These are phyloP conservation scores for Sericinus montela DNA, from an alignment of 2,888 invertebrate species.

Conservation along the genomic window DNA sequence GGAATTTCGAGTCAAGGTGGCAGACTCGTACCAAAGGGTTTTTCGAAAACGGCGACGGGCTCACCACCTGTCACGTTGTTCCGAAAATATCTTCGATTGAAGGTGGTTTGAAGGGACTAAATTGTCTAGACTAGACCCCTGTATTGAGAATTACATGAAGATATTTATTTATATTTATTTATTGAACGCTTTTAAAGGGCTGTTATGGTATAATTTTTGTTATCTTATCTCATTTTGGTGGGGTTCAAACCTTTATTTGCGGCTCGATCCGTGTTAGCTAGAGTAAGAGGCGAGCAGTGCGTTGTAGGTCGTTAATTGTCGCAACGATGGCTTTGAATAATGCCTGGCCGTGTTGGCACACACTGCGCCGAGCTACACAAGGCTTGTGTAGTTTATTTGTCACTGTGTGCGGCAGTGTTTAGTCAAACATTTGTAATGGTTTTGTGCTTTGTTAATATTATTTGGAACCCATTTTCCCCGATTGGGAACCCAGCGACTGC, in stretches of 20 bases:
- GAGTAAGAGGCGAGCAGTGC: conserved; percentile 1
- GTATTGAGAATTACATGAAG: too few species aligned
- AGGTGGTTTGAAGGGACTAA: too few species aligned
- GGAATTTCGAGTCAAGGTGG: too few species aligned
- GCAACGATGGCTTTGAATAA: conserved; percentile 14
- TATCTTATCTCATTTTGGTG: not conserved
- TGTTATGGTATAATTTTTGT: not conserved
- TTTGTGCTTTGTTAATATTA: not conserved
- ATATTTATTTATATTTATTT: too few species aligned
- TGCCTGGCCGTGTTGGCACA: conserved; percentile 12
- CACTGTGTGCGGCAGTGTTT: not conserved
- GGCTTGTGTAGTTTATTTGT: conserved; percentile 4
- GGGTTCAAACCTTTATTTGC: not conserved
- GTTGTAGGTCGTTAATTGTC: conserved; percentile 12
- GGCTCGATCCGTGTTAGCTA: not conserved
- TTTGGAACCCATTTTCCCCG: too few species aligned
- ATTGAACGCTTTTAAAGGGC: too few species aligned
- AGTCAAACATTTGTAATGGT: not conserved
- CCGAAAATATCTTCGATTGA: too few species aligned
- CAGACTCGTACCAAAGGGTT: too few species aligned
- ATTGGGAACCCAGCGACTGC: too few species aligned
- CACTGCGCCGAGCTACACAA: not conserved
- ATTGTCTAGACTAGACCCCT: too few species aligned
- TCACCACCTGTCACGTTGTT: too few species aligned
- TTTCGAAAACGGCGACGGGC: too few species aligned